Base-by-base conservation (phyloP, 2,888 invertebrate species). In the Meteorus cinctellus region DNA sequence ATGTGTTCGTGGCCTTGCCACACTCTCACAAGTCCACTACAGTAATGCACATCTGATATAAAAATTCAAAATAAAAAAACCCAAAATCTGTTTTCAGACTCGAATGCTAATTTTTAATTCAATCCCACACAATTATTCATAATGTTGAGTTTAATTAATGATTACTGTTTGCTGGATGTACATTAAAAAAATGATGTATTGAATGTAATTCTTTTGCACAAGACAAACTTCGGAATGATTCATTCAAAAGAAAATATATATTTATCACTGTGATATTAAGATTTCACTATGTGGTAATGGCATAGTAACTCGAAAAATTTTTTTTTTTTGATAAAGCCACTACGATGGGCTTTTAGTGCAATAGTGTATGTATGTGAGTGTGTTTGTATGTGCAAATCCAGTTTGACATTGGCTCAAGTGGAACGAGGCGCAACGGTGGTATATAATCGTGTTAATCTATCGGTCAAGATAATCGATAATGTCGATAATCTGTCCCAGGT, bases 391-490 rank as follows among this genome's bases (percentile, higher is more conserved):
- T 74, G 74, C 79, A 87, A 86, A 88, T 88, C 84, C 83, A 85
- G 84, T 86, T 87, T 85, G 81, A 83, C 84, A 88, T 88, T 88
- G 87, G 86, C 87, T 84, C 86, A 87, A 88, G 88, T 86, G 87
- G 86, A 87, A 87, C 78, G 79, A 81, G 79, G 80, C 77, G 77
- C 41, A 36, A 79, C 78, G 80, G 77, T 80, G 84, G 84, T 87
- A 48, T 48, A 55, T 55, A 87, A 89, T 89, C 88, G 86, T 84
- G 87, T 86, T 88, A 88, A 88, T 89, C 88, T 86, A 88, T 88
- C 87, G 86, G 80, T 79, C 81, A 84, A 86, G 88, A 87, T 88
- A 88, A 88, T 88, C 87, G 88, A 87, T 89, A 89, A 86, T 86
- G 87, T 87, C 87, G 84, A 86, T 86, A 84, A 88, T 88, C 84